These are phyloP conservation scores for Brachionus rotundiformis DNA, from an alignment of 1,140 invertebrate species.

Conservation along the genomic window DNA sequence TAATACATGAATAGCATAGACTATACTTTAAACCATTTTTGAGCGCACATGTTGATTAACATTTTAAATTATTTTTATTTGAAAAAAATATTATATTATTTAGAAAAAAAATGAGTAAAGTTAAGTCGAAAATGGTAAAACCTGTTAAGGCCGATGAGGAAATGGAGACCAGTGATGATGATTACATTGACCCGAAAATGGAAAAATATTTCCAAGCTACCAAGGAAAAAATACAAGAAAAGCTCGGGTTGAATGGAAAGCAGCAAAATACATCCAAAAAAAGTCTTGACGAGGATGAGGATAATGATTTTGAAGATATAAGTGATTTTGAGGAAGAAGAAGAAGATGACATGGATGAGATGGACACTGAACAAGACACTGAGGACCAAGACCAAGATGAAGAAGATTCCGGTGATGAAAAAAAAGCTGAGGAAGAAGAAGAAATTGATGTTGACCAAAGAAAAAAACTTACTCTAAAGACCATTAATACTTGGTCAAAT, in stretches of 20 bases:
- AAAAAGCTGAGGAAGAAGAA: constrained; percentile 42
- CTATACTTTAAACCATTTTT: background rate
- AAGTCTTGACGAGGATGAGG: background rate
- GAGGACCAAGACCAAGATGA: constrained; percentile 52
- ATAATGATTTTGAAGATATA: constrained; percentile 29
- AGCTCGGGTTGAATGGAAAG: background rate
- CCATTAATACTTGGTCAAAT: constrained; percentile 54
- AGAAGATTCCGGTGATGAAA: background rate
- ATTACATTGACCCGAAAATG: constrained; percentile 46
- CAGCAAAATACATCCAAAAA: background rate
- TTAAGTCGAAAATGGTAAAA: background rate
- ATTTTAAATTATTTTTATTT: constrained; percentile 36
- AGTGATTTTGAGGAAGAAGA: constrained; percentile 66
- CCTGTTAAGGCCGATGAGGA: background rate
- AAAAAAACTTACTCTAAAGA: constrained; percentile 51
- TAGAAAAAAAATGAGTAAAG: background rate
- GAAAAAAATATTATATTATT: background rate
- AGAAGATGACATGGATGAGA: constrained; percentile 64
- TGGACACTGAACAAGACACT: constrained; percentile 52
- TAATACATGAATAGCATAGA: background rate
- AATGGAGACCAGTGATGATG: constrained; percentile 47
- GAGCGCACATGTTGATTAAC: constrained; percentile 24
- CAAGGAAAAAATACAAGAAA: constrained; percentile 18
- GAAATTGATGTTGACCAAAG: constrained; percentile 11
- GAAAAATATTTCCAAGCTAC: constrained; percentile 46